Conservation (phyloP, 1,140 invertebrate species). For the Leptopilina boulardi region DNA sequence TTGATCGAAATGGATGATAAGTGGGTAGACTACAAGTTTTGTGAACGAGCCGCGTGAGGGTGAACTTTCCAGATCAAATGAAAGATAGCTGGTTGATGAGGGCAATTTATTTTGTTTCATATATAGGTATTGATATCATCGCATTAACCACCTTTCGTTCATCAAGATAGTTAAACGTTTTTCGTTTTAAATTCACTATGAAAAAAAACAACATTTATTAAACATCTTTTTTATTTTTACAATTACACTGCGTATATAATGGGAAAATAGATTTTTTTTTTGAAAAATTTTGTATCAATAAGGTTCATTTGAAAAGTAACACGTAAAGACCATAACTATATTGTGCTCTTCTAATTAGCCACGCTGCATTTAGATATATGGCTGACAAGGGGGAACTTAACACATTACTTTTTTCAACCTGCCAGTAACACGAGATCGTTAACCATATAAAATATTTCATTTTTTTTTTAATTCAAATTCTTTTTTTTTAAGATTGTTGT, state of each 20-base stretch:
- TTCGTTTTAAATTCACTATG: not conserved
- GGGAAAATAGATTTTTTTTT: too few species aligned
- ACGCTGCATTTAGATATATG: conserved; percentile 17
- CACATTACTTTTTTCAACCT: not conserved
- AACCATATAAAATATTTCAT: not conserved
- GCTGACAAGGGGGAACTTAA: not conserved
- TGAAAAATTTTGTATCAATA: not conserved
- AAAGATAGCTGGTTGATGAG: conserved; percentile 13
- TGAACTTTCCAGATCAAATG: conserved; percentile 12
- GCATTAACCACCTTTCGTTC: conserved; percentile 7
- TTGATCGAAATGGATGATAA: conserved; percentile 4
- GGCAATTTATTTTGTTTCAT: conserved; percentile 17
- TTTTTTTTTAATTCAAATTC: not conserved
- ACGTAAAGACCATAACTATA: not conserved
- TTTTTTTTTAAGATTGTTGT: too few species aligned
- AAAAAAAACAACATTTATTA: not conserved
- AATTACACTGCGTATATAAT: too few species aligned
- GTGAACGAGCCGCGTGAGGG: not conserved
- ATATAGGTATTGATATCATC: conserved; percentile 10
- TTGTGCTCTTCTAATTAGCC: not conserved
- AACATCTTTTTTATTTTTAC: not conserved
- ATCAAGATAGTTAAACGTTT: not conserved
- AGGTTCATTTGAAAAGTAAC: not conserved
- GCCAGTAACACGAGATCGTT: not conserved
- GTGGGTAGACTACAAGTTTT: conserved; percentile 3